Percentiles rank a stretch among this genome's conserved stretches.
Conservation (phyloP, 2,113 vertebrate species). For the Podocnemis expansa region DNA sequence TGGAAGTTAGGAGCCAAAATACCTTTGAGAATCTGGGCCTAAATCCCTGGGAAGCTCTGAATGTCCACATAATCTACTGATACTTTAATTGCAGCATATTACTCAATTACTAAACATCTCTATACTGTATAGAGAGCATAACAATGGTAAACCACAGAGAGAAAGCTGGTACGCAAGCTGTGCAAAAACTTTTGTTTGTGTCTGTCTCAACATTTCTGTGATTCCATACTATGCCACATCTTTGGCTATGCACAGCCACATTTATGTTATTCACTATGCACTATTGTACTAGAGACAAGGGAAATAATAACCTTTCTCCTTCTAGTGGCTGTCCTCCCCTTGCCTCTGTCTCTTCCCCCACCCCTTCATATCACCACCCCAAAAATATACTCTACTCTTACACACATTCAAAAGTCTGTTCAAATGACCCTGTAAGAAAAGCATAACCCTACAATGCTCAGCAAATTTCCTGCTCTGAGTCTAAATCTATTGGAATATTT, state of each 20-base stretch:
- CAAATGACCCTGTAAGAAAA: accelerated
- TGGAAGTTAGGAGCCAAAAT: not conserved
- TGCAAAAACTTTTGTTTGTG: not conserved
- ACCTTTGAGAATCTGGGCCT: not conserved
- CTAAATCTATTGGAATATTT: not conserved
- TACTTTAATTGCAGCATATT: not conserved
- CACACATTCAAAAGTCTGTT: not conserved
- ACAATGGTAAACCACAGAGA: not conserved
- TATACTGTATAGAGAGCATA: not conserved
- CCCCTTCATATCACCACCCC: not conserved
- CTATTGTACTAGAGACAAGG: not conserved
- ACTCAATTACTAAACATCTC: not conserved
- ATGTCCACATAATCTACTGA: not conserved
- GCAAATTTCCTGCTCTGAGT: not conserved
- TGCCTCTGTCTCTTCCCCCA: not conserved
- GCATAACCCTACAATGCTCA: not conserved
- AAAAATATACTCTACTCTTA: not conserved
- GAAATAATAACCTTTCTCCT: not conserved
- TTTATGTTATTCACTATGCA: not conserved
- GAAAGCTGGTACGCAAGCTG: not conserved
- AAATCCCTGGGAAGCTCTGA: not conserved
- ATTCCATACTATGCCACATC: not conserved
- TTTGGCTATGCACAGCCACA: too few species aligned
- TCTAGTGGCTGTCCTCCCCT: not conserved
- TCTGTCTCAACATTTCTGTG: not conserved